Conservation (phyloP, 2,113 vertebrate genomes). For the Cyphomyrus discorhynchus region DNA sequence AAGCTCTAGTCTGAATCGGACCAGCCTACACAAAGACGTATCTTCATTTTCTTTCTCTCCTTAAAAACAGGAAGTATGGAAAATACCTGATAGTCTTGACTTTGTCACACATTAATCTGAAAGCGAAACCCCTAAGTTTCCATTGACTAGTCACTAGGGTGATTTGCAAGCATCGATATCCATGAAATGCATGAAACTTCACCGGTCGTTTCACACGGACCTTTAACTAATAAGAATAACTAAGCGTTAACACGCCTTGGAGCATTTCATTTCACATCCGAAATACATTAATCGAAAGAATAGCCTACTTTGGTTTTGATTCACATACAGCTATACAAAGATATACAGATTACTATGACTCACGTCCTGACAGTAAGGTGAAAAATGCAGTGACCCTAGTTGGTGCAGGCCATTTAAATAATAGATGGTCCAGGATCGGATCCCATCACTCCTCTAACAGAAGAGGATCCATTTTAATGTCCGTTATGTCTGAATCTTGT, state of each 20-base stretch:
- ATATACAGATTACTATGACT: background rate
- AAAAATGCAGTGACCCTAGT: background rate
- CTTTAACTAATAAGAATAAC: background rate
- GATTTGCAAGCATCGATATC: background rate
- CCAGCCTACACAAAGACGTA: background rate
- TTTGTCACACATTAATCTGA: background rate
- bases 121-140: background rate
- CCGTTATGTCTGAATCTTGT: background rate
- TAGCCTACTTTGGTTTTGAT: background rate
- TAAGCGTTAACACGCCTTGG: background rate
- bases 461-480: background rate
- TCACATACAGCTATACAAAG: background rate
- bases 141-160: background rate
- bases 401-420: background rate
- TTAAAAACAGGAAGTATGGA: slow-evolving; percentile 14
- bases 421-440: background rate
- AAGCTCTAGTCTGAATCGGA: background rate
- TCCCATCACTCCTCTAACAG: background rate
- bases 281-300: background rate
- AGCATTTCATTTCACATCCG: background rate
- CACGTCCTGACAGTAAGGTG: background rate
- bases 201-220: background rate
- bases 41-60: background rate
- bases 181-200: background rate
- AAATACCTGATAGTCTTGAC: background rate